phyloP scores from a whole-genome alignment of 2,888 invertebrate species.

The Diaperis boleti region DNA sequence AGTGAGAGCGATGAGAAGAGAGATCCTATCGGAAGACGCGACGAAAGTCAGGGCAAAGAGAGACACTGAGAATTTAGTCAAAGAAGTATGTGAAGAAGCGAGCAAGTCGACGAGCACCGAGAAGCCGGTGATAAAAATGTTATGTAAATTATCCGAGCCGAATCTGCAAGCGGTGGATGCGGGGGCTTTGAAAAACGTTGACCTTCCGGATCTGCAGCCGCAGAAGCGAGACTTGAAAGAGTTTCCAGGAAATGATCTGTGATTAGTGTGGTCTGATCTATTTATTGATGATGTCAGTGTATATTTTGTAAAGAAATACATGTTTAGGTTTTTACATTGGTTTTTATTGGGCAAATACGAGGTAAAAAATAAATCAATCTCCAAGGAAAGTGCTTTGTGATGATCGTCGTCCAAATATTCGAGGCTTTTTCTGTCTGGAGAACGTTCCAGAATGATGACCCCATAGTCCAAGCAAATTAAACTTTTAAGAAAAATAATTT shows the following conservation, averaged over 20 bases:
- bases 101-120: constrained; percentile 28
- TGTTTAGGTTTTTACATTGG: neutral
- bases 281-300: constrained; percentile 9
- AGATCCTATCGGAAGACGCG: constrained; percentile 44
- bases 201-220: constrained; percentile 15
- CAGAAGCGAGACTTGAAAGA: constrained; percentile 24
- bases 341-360: neutral
- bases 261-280: constrained; percentile 17
- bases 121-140: constrained; percentile 36
- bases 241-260: constrained; percentile 18
- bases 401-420: too few relatives aligned
- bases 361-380: too few relatives aligned
- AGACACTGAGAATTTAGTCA: constrained; percentile 27
- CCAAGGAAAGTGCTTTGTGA: too few relatives aligned
- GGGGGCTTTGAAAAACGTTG: neutral
- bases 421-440: too few relatives aligned
- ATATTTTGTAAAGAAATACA: constrained; percentile 27
- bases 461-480: too few relatives aligned
- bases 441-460: too few relatives aligned
- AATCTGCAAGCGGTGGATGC: constrained; percentile 22
- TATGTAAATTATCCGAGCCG: constrained; percentile 40
- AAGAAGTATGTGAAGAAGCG: constrained; percentile 30
- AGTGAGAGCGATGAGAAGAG: constrained; percentile 44
- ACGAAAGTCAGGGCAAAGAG: constrained; percentile 19
- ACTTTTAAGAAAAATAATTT: too few relatives aligned